These are phyloP conservation scores for Tapera naevia DNA, from an alignment of 2,797 vertebrate genomes.

Conservation along the genomic window DNA sequence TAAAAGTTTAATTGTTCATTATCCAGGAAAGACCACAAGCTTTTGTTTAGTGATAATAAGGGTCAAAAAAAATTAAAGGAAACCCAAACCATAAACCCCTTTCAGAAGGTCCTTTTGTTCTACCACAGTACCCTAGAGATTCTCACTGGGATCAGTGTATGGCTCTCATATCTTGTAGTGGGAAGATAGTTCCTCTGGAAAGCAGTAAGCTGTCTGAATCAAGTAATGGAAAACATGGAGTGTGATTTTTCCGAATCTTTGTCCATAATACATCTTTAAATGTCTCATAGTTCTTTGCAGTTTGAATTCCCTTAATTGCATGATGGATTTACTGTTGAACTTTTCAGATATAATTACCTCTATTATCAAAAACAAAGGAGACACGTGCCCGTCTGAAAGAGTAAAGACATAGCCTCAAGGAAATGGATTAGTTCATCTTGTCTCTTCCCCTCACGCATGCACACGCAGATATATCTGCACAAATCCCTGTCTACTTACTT, in stretches of 20 bases:
- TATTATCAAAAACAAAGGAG: conserved; percentile 77
- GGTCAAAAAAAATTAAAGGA: neutral
- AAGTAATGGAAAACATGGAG: neutral
- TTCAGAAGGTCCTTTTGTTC: neutral
- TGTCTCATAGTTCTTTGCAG: conserved; percentile 54
- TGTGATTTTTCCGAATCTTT: conserved; percentile 45
- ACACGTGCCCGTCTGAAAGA: conserved; percentile 79
- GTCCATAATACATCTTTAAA: conserved; percentile 53
- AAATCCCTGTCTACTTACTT: neutral
- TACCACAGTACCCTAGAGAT: neutral
- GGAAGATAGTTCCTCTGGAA: neutral
- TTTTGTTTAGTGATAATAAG: conserved; percentile 40
- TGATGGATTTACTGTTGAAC: conserved; percentile 71
- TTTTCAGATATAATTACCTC: conserved; percentile 81
- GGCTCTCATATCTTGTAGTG: neutral
- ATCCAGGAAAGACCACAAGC: conserved; percentile 23
- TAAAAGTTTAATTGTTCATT: conserved; percentile 24
- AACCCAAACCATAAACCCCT: neutral
- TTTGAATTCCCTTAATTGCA: conserved; percentile 63
- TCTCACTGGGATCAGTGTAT: neutral
- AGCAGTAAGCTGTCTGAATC: conserved; percentile 4
- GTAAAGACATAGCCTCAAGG: conserved; percentile 73
- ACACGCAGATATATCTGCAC: conserved; percentile 7
- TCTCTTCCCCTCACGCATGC: neutral
- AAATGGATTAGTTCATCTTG: conserved; percentile 39